Base-by-base conservation (phyloP, 2,888 invertebrate genomes). In the Cerastis leucographa region DNA sequence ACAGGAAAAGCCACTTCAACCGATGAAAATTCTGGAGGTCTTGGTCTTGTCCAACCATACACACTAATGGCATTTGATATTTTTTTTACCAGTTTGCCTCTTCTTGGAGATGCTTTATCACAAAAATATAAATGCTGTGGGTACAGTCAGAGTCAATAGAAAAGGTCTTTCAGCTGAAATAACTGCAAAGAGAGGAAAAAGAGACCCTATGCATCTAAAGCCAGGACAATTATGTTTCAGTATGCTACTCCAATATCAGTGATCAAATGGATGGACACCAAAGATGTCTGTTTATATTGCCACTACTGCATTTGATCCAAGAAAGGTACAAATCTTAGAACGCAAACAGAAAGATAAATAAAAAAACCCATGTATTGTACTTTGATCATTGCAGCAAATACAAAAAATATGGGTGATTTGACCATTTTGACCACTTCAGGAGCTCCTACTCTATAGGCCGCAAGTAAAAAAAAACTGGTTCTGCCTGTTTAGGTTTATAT, bases 191-290 rank as follows among this genome's bases (percentile, higher is more conserved):
- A 49, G 49, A 19, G 49, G 49, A 49, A 49, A 19, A 49, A 49
- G 49, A 49, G 49, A 49, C 49, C 19, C 19, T 49, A 49, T 49
- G 49, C 19, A 49, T 19, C 19, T 49, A 49, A 49, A 49, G 49
- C 49, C 49, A 49, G 49, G 19, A 49, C 7, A 49, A 19, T 49
- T 49, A 46, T 46, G 49, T 49, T 49, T 49, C 19, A 49, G 49
- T 19, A 49, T 72, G 80, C 87, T 49, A 81, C 86, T 75, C 89
- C 90, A 72, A 88, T 89, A 46, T 83, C 83, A 79, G 84, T 85
- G 22, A 88, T 89, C 42, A 90, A 90, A 71, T 89, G 87, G 89
- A 76, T 85, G 69, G 89, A 89, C 79, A 89, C 68, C 2, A n/a
- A 40, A 19, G 40, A 56, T 54, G 68, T 69, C 9, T 46, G 68